These are phyloP conservation scores for Coelopa frigida DNA, from an alignment of 1,140 invertebrate species.

Conservation along the genomic window DNA sequence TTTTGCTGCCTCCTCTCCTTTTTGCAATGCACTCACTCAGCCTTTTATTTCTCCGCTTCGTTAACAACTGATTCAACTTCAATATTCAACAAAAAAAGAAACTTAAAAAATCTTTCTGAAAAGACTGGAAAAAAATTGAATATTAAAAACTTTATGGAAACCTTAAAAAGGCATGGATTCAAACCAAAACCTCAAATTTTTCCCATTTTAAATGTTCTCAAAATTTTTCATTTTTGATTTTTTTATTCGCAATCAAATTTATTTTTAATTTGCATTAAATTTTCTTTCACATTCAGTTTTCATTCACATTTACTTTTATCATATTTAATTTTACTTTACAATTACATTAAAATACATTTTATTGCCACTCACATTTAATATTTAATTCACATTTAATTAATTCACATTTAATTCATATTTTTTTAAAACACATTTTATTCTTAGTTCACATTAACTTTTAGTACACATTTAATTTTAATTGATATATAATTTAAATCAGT, in stretches of 20 bases:
- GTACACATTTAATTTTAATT: background rate
- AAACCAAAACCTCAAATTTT: no score
- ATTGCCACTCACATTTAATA: background rate
- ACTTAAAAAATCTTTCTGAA: no score
- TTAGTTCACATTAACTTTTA: background rate
- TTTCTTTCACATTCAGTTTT: background rate
- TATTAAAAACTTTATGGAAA: no score
- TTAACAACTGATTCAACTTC: no score
- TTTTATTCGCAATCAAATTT: no score
- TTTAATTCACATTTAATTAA: background rate
- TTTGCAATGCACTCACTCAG: background rate
- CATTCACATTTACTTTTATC: background rate
- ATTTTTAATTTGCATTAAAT: background rate
- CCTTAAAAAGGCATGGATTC: no score
- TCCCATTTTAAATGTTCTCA: no score
- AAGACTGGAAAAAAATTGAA: no score
- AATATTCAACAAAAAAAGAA: no score
- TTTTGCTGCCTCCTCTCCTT: background rate
- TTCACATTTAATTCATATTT: background rate
- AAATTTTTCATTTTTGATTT: no score
- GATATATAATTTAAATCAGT: background rate
- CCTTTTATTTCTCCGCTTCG: no score
- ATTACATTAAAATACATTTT: background rate
- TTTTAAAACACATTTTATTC: background rate
- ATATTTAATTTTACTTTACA: background rate